These are phyloP conservation scores for Ischnus inquisitorius DNA, from an alignment of 2,888 invertebrate species.

Conservation along the genomic window DNA sequence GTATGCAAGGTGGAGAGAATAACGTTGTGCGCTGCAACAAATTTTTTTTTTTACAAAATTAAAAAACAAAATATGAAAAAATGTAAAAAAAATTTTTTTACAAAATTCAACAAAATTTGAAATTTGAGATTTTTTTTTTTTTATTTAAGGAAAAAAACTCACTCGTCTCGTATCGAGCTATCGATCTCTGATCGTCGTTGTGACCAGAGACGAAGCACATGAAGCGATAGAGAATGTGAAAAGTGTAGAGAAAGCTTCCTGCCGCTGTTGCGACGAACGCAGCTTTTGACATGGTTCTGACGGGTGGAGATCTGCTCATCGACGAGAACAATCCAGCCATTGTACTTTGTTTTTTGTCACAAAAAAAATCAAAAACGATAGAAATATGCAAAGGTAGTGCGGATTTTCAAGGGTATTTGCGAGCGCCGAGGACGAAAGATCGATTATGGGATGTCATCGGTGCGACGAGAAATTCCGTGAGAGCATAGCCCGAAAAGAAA, in stretches of 20 bases:
- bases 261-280: conserved; percentile 82
- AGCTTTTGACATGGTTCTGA: conserved; percentile 72
- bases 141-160: conserved; percentile 45
- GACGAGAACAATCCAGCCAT: conserved; percentile 43
- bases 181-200: conserved; percentile 78
- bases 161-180: conserved; percentile 69
- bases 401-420: neutral
- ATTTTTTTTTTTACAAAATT: conserved; percentile 38
- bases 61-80: conserved; percentile 35
- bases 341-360: conserved; percentile 2
- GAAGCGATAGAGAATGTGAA: conserved; percentile 86
- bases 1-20: conserved; percentile 83
- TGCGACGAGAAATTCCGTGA: conserved; percentile 20
- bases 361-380: neutral
- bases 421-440: neutral
- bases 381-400: neutral
- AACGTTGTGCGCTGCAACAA: conserved; percentile 72
- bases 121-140: neutral
- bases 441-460: conserved; percentile 1
- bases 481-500: conserved; percentile 19
- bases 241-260: conserved; percentile 86
- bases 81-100: no score
- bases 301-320: conserved; percentile 1
- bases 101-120: conserved; percentile 16
- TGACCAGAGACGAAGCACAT: conserved; percentile 87